Percentiles rank a stretch among this genome's conserved stretches.
Evolutionary conservation across 2,888 invertebrate genomes (phyloP).

Genomic region (Folsomia manolachei): DNA sequence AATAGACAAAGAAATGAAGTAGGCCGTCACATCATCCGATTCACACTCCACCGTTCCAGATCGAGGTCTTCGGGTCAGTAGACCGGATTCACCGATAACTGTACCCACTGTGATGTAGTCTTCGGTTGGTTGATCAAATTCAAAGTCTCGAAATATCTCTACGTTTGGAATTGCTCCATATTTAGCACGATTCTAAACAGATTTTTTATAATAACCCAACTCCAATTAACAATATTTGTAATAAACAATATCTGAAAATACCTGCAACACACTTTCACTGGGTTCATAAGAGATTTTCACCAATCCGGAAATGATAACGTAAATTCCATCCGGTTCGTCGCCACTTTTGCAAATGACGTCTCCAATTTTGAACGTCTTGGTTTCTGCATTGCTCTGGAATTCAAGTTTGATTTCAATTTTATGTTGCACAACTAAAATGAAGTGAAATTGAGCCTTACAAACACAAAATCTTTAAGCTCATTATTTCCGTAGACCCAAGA

Average conservation of each 20-base stretch:
- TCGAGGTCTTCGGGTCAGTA: constrained; percentile 61
- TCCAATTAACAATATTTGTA: no score
- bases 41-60: constrained; percentile 62
- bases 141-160: constrained; percentile 59
- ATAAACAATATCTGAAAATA: constrained; percentile 1
- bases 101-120: constrained; percentile 64
- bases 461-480: constrained; percentile 31
- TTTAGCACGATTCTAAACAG: constrained; percentile 55
- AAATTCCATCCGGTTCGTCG: constrained; percentile 55
- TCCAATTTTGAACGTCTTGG: constrained; percentile 53
- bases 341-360: constrained; percentile 53
- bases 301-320: constrained; percentile 56
- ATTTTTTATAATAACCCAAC: not conserved
- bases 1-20: constrained; percentile 36
- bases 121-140: constrained; percentile 57
- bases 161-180: constrained; percentile 60
- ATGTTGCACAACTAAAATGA: not conserved
- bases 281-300: constrained; percentile 53
- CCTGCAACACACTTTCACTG: constrained; percentile 53
- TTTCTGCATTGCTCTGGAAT: constrained; percentile 51
- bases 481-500: constrained; percentile 38
- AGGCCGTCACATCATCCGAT: constrained; percentile 59
- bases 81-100: constrained; percentile 63
- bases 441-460: constrained; percentile 36
- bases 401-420: not conserved